phyloP scores from a whole-genome alignment of 1,140 invertebrate genomes.

The Drosophila lacertosa region DNA sequence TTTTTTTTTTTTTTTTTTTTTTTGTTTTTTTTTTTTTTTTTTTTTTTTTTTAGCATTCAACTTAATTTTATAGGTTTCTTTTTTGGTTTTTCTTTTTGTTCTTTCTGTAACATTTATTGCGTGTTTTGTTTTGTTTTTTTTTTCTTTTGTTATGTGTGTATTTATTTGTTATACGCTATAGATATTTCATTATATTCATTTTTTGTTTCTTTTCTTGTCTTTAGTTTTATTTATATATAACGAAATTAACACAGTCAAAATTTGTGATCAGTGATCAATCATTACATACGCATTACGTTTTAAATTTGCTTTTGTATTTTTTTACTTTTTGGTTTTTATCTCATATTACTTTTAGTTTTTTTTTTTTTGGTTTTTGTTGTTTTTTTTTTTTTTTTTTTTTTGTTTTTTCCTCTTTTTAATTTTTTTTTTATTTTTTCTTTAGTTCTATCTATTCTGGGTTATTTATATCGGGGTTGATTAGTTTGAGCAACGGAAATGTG shows the following conservation, averaged over 20 bases:
- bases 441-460: conserved; percentile 47
- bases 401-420: conserved; percentile 21
- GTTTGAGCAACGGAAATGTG: conserved; percentile 48
- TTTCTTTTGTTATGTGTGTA: conserved; percentile 68
- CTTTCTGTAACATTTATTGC: conserved; percentile 73
- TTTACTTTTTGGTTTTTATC: conserved; percentile 38
- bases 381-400: conserved; percentile 19
- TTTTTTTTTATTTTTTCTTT: conserved; percentile 45
- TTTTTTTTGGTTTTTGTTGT: conserved; percentile 14
- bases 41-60: conserved; percentile 74
- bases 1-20: conserved; percentile 72
- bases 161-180: conserved; percentile 71
- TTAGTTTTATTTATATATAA: conserved; percentile 74
- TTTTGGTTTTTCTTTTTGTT: conserved; percentile 57
- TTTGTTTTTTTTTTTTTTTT: too few relatives aligned
- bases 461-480: conserved; percentile 44
- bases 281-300: conserved; percentile 81
- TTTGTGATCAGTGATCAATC: conserved; percentile 83
- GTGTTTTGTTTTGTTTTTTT: conserved; percentile 60
- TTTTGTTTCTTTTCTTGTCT: conserved; percentile 52
- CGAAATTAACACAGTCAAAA: conserved; percentile 84
- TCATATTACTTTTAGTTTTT: conserved; percentile 35
- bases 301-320: conserved; percentile 72
- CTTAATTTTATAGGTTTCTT: conserved; percentile 72
- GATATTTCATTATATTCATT: conserved; percentile 72